Conservation (phyloP, 2,888 invertebrate species). For the Diaprepes abbreviatus region DNA sequence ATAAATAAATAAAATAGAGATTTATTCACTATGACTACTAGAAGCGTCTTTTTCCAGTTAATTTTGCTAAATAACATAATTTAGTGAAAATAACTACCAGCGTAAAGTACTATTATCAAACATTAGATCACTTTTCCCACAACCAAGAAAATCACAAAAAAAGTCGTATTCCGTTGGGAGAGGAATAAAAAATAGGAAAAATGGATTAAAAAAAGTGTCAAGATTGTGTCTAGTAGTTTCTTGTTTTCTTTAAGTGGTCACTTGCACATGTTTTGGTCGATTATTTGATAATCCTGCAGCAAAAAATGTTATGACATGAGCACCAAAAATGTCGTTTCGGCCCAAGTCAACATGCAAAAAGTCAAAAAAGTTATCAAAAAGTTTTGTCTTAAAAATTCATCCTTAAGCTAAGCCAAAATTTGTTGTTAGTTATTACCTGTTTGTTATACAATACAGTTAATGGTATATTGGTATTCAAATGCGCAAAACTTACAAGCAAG, state of each 20-base stretch:
- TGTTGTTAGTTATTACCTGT: slow-evolving; percentile 15
- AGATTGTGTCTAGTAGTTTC: slow-evolving; percentile 26
- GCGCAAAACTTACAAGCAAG: slow-evolving; percentile 61
- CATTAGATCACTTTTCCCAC: background rate
- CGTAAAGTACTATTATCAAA: slow-evolving; percentile 1
- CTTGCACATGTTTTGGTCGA: slow-evolving; percentile 29
- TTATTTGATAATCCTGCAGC: slow-evolving; percentile 10
- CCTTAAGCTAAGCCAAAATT: slow-evolving; percentile 10
- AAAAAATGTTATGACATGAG: slow-evolving; percentile 40
- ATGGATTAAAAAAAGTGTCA: slow-evolving; percentile 21
- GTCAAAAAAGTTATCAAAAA: slow-evolving; percentile 3
- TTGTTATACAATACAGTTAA: slow-evolving; percentile 31
- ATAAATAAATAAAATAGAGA: too few species aligned
- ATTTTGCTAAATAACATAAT: too few species aligned
- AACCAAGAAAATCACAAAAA: slow-evolving; percentile 17
- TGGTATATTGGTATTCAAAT: slow-evolving; percentile 79
- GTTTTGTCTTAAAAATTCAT: background rate
- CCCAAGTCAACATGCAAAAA: slow-evolving; percentile 42
- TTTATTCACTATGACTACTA: background rate
- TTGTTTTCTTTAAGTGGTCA: slow-evolving; percentile 27
- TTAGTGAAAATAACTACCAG: too few species aligned
- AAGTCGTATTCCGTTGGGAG: background rate
- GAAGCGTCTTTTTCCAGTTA: background rate
- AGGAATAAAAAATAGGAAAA: slow-evolving; percentile 11
- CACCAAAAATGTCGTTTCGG: slow-evolving; percentile 44